phyloP scores from a whole-genome alignment of 2,113 vertebrate species.

The Rhegmatorhina hoffmannsi region DNA sequence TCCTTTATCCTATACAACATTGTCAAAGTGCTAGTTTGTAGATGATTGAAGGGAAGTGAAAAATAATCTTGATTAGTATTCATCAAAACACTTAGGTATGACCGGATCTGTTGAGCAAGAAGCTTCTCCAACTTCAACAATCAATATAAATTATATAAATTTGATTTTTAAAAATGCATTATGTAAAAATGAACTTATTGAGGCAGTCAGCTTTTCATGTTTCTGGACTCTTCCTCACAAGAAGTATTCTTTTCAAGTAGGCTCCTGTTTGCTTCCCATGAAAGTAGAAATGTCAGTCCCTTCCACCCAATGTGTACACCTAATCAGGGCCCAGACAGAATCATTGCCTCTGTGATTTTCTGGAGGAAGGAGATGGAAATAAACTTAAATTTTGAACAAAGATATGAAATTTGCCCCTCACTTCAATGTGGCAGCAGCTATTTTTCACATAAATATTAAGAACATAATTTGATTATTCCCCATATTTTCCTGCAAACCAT shows the following conservation, averaged over 20 bases:
- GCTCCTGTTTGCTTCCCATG: background rate
- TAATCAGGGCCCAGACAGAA: background rate
- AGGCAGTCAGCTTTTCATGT: background rate
- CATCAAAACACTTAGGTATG: background rate
- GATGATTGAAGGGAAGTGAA: background rate
- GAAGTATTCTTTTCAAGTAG: background rate
- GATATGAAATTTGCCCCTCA: background rate
- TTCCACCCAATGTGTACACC: background rate
- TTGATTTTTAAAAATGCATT: background rate
- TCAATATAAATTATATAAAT: background rate
- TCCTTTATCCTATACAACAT: background rate
- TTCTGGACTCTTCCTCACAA: background rate
- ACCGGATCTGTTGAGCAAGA: background rate
- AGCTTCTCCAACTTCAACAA: background rate
- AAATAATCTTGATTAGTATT: background rate
- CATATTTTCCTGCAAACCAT: background rate
- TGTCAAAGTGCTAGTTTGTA: background rate
- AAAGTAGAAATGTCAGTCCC: accelerated
- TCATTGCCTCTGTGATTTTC: background rate
- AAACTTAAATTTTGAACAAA: background rate
- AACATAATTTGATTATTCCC: background rate
- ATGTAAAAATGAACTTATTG: background rate
- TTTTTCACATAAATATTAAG: background rate
- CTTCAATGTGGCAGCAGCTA: background rate
- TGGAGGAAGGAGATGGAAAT: background rate